A percentile compares a stretch with the other conserved stretches of the same genome.
Evolutionary conservation across 2,888 invertebrate genomes (phyloP).

Genomic region (Fissipunctia ypsillon): DNA sequence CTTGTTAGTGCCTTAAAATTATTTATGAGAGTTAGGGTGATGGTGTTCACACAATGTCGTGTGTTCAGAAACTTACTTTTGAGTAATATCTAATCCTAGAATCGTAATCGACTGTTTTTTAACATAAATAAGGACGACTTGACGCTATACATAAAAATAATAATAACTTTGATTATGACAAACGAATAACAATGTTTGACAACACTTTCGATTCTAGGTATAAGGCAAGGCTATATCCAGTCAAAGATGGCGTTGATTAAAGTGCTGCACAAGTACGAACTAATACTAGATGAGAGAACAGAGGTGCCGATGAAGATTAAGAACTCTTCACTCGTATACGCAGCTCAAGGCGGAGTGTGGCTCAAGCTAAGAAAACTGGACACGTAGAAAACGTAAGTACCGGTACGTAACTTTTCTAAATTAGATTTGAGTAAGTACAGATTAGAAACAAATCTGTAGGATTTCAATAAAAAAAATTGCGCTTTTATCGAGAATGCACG

Average conservation of each 20-base stretch:
- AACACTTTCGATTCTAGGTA: slow-evolving; percentile 73
- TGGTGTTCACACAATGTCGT: too few species aligned
- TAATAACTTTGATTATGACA: background rate
- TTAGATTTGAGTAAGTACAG: background rate
- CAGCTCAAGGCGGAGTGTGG: slow-evolving; percentile 84
- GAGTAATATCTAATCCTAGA: too few species aligned
- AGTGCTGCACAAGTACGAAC: slow-evolving; percentile 81
- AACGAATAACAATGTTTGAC: background rate
- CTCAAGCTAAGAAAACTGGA: slow-evolving; percentile 78
- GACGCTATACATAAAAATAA: too few species aligned
- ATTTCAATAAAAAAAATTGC: background rate
- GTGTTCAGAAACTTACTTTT: too few species aligned
- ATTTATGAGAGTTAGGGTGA: too few species aligned
- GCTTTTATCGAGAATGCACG: background rate
- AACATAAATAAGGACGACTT: too few species aligned
- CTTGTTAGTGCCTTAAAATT: too few species aligned
- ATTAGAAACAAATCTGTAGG: background rate
- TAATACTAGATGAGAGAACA: slow-evolving; percentile 80
- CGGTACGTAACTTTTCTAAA: background rate
- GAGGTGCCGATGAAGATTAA: slow-evolving; percentile 81
- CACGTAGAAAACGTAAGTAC: slow-evolving; percentile 14
- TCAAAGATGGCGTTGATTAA: slow-evolving; percentile 86
- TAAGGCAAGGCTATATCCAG: slow-evolving; percentile 87
- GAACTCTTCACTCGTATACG: slow-evolving; percentile 79
- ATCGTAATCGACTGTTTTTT: too few species aligned